Evolutionary conservation across 2,113 vertebrate genomes (phyloP).

Genomic region (Epinephelus lanceolatus): DNA sequence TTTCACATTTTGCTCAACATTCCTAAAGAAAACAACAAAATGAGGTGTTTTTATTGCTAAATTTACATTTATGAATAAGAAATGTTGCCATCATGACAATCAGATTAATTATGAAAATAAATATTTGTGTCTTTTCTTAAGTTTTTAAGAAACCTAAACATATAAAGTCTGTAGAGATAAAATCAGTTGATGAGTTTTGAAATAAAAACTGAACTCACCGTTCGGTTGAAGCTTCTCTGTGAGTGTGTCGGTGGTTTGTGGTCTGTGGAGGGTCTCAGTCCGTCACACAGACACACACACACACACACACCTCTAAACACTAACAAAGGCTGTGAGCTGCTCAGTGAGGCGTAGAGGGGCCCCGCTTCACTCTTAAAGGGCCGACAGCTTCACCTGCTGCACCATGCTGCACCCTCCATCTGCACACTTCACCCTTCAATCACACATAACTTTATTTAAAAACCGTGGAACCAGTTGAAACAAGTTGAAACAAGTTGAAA

Average conservation of each 20-base stretch:
- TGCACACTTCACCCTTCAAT: neutral
- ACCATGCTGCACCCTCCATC: neutral
- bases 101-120: too few relatives aligned
- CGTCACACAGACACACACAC: neutral
- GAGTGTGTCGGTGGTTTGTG: neutral
- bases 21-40: too few relatives aligned
- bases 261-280: conserved; percentile 47
- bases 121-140: too few relatives aligned
- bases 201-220: conserved; percentile 25
- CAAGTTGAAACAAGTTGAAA: too few relatives aligned
- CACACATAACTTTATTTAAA: neutral
- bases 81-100: too few relatives aligned
- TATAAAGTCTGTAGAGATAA: too few relatives aligned
- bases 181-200: too few relatives aligned
- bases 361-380: conserved; percentile 47
- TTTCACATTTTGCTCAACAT: too few relatives aligned
- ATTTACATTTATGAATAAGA: too few relatives aligned
- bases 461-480: too few relatives aligned
- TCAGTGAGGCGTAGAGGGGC: conserved; percentile 66
- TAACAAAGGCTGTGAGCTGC: conserved; percentile 56
- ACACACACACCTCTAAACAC: neutral
- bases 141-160: too few relatives aligned
- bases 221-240: neutral
- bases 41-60: too few relatives aligned
- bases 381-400: conserved; percentile 16